Conservation (phyloP, 2,797 vertebrate species). For the Pelodytes ibericus region DNA sequence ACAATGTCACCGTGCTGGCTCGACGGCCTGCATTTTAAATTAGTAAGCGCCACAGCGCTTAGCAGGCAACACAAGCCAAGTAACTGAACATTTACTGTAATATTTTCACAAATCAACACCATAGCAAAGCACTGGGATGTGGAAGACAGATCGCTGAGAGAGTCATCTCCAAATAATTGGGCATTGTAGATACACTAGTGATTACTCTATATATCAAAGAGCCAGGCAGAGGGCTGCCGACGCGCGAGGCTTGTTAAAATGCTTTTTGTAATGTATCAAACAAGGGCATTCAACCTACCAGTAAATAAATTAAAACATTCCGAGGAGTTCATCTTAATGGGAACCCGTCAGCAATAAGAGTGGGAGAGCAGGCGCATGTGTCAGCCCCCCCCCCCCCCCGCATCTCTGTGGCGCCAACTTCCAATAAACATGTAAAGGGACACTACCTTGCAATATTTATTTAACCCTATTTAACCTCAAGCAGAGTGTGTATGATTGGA, state of each 20-base stretch:
- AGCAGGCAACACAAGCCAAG: not conserved
- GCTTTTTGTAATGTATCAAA: not conserved
- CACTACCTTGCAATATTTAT: no score
- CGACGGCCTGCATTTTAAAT: conserved; percentile 22
- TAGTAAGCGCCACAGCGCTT: not conserved
- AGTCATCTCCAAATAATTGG: not conserved
- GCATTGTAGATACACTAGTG: not conserved
- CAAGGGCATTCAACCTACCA: not conserved
- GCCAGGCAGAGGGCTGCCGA: not conserved
- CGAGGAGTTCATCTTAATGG: not conserved
- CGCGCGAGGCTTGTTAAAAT: not conserved
- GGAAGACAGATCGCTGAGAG: not conserved
- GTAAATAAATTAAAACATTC: not conserved
- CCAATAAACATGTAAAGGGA: no score
- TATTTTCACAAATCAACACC: not conserved
- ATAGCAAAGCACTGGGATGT: not conserved
- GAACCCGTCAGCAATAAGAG: not conserved
- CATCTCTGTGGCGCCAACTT: no score
- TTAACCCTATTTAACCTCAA: no score
- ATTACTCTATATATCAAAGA: not conserved
- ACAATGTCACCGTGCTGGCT: conserved; percentile 23
- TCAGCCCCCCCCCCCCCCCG: no score
- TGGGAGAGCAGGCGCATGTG: no score
- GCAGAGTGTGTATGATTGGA: no score
- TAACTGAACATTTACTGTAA: not conserved